A percentile compares a stretch with the other conserved stretches of the same genome.
phyloP scores from a whole-genome alignment of 1,140 invertebrate genomes.

The Drosophila oshimai region DNA sequence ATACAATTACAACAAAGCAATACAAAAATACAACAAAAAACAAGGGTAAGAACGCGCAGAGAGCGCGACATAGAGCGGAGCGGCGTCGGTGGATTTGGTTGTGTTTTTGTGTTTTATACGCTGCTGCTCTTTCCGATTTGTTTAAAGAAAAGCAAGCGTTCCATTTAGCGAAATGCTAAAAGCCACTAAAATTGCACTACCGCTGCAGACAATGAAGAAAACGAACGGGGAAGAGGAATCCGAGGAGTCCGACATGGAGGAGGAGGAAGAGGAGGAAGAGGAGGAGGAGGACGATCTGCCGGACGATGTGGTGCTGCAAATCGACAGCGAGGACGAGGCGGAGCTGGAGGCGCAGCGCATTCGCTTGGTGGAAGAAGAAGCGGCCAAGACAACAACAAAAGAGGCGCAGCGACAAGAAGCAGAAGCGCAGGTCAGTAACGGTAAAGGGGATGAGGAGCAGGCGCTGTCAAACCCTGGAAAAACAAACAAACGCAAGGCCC shows the following conservation, averaged over 20 bases:
- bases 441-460: slow-evolving; percentile 39
- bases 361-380: slow-evolving; percentile 58
- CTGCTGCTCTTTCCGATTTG: slow-evolving; percentile 21
- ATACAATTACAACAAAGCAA: too few species aligned
- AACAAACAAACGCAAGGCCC: slow-evolving; percentile 11
- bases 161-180: slow-evolving; percentile 40
- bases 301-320: slow-evolving; percentile 63
- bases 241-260: slow-evolving; percentile 70
- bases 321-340: slow-evolving; percentile 78
- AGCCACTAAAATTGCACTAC: slow-evolving; percentile 63
- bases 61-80: slow-evolving; percentile 19
- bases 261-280: slow-evolving; percentile 59
- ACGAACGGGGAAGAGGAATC: slow-evolving; percentile 58
- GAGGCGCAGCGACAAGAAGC: background rate
- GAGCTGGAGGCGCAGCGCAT: slow-evolving; percentile 77
- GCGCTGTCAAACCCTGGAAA: background rate
- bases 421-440: slow-evolving; percentile 73
- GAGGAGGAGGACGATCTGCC: slow-evolving; percentile 52
- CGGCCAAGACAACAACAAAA: slow-evolving; percentile 32
- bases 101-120: slow-evolving; percentile 42
- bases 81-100: slow-evolving; percentile 81
- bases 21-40: too few species aligned
- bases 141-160: slow-evolving; percentile 37
- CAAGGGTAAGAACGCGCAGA: slow-evolving; percentile 45
- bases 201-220: slow-evolving; percentile 54